Evolutionary conservation across 2,797 vertebrate species (phyloP).

Genomic region (Pantherophis vulpinus): DNA sequence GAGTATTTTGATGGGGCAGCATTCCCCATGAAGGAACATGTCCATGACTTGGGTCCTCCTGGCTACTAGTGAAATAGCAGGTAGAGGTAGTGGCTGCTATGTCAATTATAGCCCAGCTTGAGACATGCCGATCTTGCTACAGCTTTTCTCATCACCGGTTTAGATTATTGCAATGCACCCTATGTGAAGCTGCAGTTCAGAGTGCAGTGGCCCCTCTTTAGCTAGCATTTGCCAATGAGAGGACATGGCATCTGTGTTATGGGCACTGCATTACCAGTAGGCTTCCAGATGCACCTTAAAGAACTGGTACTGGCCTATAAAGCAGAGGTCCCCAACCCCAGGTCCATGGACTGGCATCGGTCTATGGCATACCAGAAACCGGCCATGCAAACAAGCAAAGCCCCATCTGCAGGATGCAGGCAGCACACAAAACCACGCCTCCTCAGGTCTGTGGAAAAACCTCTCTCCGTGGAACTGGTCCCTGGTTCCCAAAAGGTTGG

Average conservation of each 20-base stretch:
- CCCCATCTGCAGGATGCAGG: background rate
- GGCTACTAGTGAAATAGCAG: background rate
- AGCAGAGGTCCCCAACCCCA: background rate
- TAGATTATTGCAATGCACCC: background rate
- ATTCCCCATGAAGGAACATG: background rate
- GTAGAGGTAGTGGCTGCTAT: background rate
- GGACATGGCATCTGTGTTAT: background rate
- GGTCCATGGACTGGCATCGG: background rate
- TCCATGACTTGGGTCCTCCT: background rate
- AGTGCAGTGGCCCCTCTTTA: background rate
- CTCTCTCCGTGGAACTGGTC: background rate
- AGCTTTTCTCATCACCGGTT: background rate
- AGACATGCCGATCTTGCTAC: background rate
- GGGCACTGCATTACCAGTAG: background rate
- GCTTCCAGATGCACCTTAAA: background rate
- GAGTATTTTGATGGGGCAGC: background rate
- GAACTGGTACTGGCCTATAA: background rate
- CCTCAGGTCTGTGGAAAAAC: background rate
- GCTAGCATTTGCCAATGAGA: background rate
- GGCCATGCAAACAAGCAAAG: background rate
- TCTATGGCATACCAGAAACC: background rate
- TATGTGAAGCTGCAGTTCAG: background rate
- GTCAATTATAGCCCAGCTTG: background rate
- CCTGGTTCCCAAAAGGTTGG: background rate
- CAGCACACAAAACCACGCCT: background rate